Evolutionary conservation across 1,140 invertebrate genomes (phyloP).

Genomic region (Hyles euphorbiae): DNA sequence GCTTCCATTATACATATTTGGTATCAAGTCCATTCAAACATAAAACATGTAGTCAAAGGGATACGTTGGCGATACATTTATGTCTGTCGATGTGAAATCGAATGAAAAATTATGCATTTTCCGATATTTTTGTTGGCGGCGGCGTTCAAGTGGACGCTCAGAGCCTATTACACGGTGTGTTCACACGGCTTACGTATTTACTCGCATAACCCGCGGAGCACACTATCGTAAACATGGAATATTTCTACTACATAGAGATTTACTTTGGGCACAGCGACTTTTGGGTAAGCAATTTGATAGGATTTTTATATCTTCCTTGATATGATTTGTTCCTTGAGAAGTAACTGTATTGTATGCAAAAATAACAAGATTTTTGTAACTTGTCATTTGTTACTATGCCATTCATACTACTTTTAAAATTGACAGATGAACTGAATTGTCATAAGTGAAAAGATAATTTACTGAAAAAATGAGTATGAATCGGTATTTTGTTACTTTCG

Average conservation of each 20-base stretch:
- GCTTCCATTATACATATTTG: no score
- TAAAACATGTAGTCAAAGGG: slow-evolving; percentile 25
- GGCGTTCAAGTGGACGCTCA: slow-evolving; percentile 46
- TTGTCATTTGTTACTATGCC: no score
- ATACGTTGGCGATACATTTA: slow-evolving; percentile 15
- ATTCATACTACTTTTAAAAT: no score
- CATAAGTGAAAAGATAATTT: no score
- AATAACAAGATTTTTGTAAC: no score
- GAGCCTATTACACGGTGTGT: slow-evolving; percentile 53
- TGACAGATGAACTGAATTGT: no score
- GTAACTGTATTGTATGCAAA: no score
- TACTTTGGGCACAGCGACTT: not conserved
- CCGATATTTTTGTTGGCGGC: slow-evolving; percentile 43
- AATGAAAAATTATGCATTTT: slow-evolving; percentile 69
- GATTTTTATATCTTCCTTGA: no score
- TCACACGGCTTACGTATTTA: slow-evolving; percentile 23
- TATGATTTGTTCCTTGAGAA: no score
- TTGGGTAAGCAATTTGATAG: not conserved
- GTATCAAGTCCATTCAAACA: slow-evolving; percentile 21
- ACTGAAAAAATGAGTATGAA: no score
- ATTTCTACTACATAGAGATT: not conserved
- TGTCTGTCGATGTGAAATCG: slow-evolving; percentile 59
- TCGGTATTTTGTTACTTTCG: no score
- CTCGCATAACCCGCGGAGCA: not conserved
- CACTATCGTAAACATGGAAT: not conserved